These are phyloP conservation scores for Syngnathus floridae DNA, from an alignment of 2,113 vertebrate genomes.

Conservation along the genomic window DNA sequence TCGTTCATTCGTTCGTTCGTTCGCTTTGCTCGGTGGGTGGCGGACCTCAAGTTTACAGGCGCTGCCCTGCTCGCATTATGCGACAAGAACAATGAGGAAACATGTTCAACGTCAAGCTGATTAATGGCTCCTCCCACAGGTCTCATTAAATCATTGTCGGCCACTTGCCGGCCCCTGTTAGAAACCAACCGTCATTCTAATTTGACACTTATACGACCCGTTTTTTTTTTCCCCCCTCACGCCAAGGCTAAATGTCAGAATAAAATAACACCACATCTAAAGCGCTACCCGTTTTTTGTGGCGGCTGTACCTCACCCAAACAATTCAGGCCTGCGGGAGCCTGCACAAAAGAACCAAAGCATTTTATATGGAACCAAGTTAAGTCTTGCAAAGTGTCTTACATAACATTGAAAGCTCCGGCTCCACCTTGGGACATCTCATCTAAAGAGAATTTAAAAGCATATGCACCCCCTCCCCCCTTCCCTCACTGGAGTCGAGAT, in stretches of 20 bases:
- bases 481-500: conserved; percentile 8
- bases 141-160: conserved; percentile 66
- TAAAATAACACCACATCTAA: conserved; percentile 30
- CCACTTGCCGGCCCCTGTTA: conserved; percentile 43
- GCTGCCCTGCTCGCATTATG: conserved; percentile 32
- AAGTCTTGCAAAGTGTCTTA: background rate
- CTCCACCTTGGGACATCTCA: background rate
- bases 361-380: conserved; percentile 38
- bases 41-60: conserved; percentile 32
- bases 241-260: conserved; percentile 35
- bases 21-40: background rate
- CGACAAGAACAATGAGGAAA: conserved; percentile 55
- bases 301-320: conserved; percentile 33
- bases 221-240: conserved; percentile 3
- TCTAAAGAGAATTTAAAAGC: conserved; percentile 14
- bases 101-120: conserved; percentile 61
- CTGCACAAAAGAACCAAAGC: conserved; percentile 15
- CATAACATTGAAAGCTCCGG: background rate
- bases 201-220: conserved; percentile 31
- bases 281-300: conserved; percentile 28
- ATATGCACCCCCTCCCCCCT: background rate
- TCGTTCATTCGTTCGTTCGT: background rate
- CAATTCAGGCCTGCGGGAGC: conserved; percentile 24
- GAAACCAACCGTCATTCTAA: conserved; percentile 33
- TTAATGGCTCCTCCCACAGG: conserved; percentile 61